Conservation (phyloP, 2,888 invertebrate genomes). For the Cheilosia vulpina region DNA sequence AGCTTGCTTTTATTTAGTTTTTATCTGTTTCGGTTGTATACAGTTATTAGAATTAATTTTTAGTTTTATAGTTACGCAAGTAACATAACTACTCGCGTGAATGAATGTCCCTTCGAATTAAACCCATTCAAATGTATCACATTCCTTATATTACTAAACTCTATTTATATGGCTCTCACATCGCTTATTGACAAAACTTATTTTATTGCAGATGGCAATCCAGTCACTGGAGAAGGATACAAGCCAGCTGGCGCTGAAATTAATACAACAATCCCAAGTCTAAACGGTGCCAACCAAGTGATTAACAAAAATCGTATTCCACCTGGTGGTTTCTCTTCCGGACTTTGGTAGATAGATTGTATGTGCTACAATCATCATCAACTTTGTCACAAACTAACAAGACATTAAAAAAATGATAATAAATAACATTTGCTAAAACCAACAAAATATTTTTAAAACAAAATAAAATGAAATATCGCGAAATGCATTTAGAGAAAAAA, state of each 20-base stretch:
- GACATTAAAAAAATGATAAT: conserved; percentile 39
- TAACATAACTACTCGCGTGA: no score
- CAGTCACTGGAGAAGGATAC: conserved; percentile 85
- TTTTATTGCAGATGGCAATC: conserved; percentile 84
- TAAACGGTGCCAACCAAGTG: conserved; percentile 82
- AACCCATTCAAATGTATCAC: not conserved
- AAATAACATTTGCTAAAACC: conserved; percentile 64
- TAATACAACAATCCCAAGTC: conserved; percentile 79
- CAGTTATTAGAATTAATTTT: no score
- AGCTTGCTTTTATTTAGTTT: no score
- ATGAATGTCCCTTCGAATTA: no score
- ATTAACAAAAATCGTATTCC: conserved; percentile 84
- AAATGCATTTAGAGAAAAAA: conserved; percentile 66
- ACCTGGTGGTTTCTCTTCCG: conserved; percentile 84
- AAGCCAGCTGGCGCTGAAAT: conserved; percentile 81
- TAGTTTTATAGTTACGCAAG: no score
- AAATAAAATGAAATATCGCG: conserved; percentile 48
- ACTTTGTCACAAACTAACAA: conserved; percentile 66
- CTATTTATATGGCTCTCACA: no score
- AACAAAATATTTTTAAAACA: conserved; percentile 50
- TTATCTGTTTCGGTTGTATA: no score
- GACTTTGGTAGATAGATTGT: conserved; percentile 82
- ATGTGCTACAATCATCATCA: conserved; percentile 31
- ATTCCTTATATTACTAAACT: not conserved
- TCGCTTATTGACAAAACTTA: not conserved